Evolutionary conservation across 2,113 vertebrate species (phyloP).

Genomic region (Parotia lawesii): DNA sequence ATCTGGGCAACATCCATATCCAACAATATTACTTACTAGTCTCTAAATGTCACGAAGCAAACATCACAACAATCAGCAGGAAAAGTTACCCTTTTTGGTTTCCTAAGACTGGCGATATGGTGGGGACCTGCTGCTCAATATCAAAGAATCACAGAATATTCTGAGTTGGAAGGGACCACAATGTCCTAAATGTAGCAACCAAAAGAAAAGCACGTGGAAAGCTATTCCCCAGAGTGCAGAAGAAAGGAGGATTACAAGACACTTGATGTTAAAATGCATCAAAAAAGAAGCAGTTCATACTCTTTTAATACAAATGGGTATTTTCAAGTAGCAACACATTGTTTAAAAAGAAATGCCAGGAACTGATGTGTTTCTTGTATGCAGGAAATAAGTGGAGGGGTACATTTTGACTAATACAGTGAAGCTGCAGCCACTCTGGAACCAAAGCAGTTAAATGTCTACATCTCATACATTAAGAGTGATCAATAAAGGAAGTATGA

Average conservation of each 20-base stretch:
- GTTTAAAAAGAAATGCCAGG: background rate
- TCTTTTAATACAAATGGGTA: background rate
- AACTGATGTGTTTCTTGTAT: background rate
- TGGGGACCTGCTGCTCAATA: background rate
- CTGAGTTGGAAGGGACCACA: background rate
- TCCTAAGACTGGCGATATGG: background rate
- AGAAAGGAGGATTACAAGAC: background rate
- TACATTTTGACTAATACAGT: slow-evolving; percentile 5
- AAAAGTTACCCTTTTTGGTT: background rate
- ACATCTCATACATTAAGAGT: slow-evolving; percentile 43
- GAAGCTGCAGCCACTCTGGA: slow-evolving; percentile 31
- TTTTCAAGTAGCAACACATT: background rate
- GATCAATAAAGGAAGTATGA: slow-evolving; percentile 63
- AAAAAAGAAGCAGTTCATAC: background rate
- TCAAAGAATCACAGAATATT: background rate
- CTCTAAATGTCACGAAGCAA: background rate
- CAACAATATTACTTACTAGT: background rate
- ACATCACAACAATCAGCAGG: background rate
- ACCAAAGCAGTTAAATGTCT: slow-evolving; percentile 43
- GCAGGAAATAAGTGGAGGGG: background rate
- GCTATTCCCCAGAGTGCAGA: background rate
- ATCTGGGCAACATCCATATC: background rate
- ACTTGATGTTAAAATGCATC: background rate
- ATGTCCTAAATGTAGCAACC: background rate
- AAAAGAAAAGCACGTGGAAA: background rate